A percentile compares a stretch with the other conserved stretches of the same genome.
Conservation (phyloP, 2,113 vertebrate genomes). For the Rallus limicola region DNA sequence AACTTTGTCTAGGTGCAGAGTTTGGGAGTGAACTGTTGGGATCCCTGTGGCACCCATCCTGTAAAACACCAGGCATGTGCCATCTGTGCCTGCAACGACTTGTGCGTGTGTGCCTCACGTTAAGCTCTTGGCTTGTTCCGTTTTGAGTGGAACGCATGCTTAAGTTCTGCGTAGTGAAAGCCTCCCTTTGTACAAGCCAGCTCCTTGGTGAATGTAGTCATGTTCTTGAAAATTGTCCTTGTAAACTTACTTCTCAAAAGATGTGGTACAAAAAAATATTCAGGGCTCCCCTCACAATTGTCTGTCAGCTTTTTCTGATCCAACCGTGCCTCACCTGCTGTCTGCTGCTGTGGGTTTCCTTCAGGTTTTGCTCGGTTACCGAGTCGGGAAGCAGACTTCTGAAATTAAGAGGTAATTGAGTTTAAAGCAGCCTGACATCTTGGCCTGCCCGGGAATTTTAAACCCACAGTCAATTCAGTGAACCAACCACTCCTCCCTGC, state of each 20-base stretch:
- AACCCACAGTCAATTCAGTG: not conserved
- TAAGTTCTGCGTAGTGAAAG: not conserved
- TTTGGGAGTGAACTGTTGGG: not conserved
- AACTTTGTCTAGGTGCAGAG: not conserved
- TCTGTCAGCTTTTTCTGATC: not conserved
- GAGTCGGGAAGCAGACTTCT: not conserved
- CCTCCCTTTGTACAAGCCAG: not conserved
- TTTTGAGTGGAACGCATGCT: not conserved
- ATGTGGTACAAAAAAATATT: not conserved
- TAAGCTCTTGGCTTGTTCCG: not conserved
- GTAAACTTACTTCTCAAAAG: not conserved
- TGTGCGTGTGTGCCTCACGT: not conserved
- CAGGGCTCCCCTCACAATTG: not conserved
- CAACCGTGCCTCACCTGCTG: not conserved
- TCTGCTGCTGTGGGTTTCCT: not conserved
- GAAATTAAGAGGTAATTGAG: not conserved
- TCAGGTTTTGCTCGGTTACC: not conserved
- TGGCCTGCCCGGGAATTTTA: not conserved
- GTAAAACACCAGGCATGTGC: accelerated
- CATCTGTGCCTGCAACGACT: not conserved
- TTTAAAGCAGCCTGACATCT: not conserved
- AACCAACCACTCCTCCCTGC: not conserved
- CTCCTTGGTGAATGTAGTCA: not conserved
- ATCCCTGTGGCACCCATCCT: not conserved
- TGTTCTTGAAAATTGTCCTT: not conserved